Evolutionary conservation across 2,113 vertebrate genomes (phyloP).

Genomic region (Xiphophorus maculatus): DNA sequence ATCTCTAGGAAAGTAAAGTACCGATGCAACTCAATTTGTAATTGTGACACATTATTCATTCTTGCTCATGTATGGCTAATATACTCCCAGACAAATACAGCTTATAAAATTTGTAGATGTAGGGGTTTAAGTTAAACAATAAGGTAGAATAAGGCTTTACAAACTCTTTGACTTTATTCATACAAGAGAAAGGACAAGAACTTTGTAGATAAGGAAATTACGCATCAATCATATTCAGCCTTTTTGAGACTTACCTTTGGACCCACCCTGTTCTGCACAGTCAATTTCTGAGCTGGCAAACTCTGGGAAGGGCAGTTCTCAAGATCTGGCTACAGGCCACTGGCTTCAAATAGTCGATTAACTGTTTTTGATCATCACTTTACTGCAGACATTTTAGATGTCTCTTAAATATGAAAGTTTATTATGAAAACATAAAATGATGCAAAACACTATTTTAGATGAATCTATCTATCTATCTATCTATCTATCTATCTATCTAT

Average conservation of each 20-base stretch:
- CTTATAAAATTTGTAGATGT: constrained; percentile 24
- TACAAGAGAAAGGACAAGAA: constrained; percentile 36
- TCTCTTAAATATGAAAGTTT: constrained; percentile 40
- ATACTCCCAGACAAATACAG: constrained; percentile 15
- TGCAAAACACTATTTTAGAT: background rate
- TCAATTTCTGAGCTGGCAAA: constrained; percentile 74
- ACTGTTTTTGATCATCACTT: constrained; percentile 55
- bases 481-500: too few species aligned
- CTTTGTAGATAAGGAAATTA: constrained; percentile 43
- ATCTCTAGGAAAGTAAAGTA: background rate
- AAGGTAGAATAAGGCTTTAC: constrained; percentile 28
- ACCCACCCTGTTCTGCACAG: constrained; percentile 70
- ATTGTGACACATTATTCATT: constrained; percentile 6
- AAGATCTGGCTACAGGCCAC: constrained; percentile 71
- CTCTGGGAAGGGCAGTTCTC: constrained; percentile 61
- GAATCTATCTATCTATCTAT: too few species aligned
- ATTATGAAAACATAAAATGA: background rate
- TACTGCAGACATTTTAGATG: constrained; percentile 38
- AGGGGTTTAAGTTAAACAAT: constrained; percentile 22
- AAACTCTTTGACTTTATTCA: constrained; percentile 29
- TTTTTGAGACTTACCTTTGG: constrained; percentile 69
- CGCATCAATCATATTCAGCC: constrained; percentile 61
- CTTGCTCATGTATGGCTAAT: constrained; percentile 6
- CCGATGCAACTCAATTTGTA: background rate
- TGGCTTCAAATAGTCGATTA: constrained; percentile 57